These are phyloP conservation scores for Grammomys surdaster DNA, from an alignment of 2,113 vertebrate genomes.

Conservation along the genomic window DNA sequence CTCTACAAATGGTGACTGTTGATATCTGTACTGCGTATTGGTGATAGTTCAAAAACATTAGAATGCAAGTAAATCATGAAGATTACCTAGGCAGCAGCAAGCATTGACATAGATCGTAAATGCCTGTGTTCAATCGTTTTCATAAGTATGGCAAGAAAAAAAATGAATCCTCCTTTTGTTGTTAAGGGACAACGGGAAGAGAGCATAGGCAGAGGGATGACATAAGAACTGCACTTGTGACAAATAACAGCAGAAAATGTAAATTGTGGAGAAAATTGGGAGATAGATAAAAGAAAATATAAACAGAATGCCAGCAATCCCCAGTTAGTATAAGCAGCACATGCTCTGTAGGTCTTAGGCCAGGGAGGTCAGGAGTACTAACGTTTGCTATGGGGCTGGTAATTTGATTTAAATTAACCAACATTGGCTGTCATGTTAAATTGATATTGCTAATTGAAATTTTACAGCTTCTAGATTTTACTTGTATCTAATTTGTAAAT, in stretches of 20 bases:
- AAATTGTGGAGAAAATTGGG: background rate
- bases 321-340: background rate
- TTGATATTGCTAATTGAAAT: constrained; percentile 61
- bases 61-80: background rate
- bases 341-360: background rate
- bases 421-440: background rate
- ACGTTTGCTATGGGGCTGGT: background rate
- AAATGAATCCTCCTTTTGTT: background rate
- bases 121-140: background rate
- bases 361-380: background rate
- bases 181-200: background rate
- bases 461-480: constrained; percentile 44
- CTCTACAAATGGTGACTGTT: background rate
- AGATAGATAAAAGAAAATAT: background rate
- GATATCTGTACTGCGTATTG: background rate
- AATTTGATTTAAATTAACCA: constrained; percentile 52
- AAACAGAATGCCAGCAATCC: background rate
- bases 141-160: background rate
- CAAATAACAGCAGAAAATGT: background rate
- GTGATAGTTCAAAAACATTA: background rate
- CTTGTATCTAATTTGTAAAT: constrained; percentile 58
- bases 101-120: background rate
- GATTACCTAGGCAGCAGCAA: background rate
- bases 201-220: background rate
- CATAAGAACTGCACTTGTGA: background rate